phyloP scores from a whole-genome alignment of 2,888 invertebrate species.

The Sphaeridia pumilis region DNA sequence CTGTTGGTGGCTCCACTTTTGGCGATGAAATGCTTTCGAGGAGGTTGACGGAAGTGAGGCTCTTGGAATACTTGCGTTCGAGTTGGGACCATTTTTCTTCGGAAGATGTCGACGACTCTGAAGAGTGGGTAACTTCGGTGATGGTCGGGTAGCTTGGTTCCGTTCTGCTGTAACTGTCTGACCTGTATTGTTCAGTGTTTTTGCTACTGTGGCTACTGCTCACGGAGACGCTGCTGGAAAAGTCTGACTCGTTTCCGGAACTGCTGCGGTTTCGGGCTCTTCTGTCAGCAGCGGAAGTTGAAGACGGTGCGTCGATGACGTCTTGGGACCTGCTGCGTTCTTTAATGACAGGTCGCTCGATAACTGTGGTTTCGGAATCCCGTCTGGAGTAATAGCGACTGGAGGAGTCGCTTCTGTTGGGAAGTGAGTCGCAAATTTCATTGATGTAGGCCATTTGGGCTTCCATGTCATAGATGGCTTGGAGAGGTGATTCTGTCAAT shows the following conservation, averaged over 20 bases:
- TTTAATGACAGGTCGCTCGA: slow-evolving; percentile 28
- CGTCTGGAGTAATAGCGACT: slow-evolving; percentile 19
- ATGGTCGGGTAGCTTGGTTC: neutral
- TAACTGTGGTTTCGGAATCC: slow-evolving; percentile 35
- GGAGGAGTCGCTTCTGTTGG: slow-evolving; percentile 13
- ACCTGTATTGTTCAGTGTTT: too few species aligned
- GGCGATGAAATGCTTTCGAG: slow-evolving; percentile 10
- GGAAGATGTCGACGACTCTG: slow-evolving; percentile 6
- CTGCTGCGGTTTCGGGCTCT: slow-evolving; percentile 31
- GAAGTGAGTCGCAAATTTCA: slow-evolving; percentile 34
- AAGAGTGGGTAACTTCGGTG: neutral
- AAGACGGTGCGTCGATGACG: neutral
- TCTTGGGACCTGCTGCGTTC: slow-evolving; percentile 10
- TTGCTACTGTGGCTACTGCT: slow-evolving; percentile 18
- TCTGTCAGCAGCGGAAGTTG: slow-evolving; percentile 19
- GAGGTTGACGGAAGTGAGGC: slow-evolving; percentile 33
- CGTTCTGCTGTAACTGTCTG: too few species aligned
- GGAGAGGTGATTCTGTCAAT: slow-evolving; percentile 33
- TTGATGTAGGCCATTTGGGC: slow-evolving; percentile 36
- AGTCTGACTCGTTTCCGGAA: slow-evolving; percentile 34
- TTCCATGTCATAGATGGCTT: slow-evolving; percentile 36
- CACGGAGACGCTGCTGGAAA: slow-evolving; percentile 26
- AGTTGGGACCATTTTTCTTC: slow-evolving; percentile 35
- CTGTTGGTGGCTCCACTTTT: neutral
- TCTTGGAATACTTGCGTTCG: slow-evolving; percentile 37